Percentiles rank a stretch among this genome's conserved stretches.
Evolutionary conservation across 2,888 invertebrate species (phyloP).

Genomic region (Temnothorax rugatulus): DNA sequence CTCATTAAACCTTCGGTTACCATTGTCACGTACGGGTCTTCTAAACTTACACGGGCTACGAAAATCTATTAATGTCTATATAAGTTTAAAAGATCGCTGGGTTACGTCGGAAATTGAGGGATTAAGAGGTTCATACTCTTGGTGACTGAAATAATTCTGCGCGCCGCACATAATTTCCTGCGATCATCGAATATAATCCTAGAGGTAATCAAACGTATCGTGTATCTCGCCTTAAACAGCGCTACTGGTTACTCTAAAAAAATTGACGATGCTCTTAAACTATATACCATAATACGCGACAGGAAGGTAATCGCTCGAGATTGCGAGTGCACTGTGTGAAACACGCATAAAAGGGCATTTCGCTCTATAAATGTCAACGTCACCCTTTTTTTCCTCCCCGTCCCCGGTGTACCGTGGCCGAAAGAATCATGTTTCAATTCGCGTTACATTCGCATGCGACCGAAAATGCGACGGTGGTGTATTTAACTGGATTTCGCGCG

Average conservation of each 20-base stretch:
- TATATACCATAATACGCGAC: background rate
- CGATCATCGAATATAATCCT: constrained; percentile 9
- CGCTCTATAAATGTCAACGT: constrained; percentile 30
- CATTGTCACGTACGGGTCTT: constrained; percentile 25
- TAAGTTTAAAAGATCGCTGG: constrained; percentile 11
- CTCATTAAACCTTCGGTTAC: background rate
- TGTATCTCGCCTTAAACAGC: background rate
- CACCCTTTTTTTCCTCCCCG: constrained; percentile 44
- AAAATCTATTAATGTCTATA: constrained; percentile 18
- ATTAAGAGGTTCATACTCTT: constrained; percentile 17
- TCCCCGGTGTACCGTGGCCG: constrained; percentile 36
- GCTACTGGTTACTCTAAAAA: background rate
- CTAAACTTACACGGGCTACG: constrained; percentile 24
- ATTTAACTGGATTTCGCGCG: constrained; percentile 83
- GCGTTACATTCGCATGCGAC: constrained; percentile 60
- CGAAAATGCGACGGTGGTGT: constrained; percentile 76
- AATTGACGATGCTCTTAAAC: background rate
- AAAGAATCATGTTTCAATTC: constrained; percentile 83
- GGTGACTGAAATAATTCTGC: background rate
- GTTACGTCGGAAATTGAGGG: constrained; percentile 38
- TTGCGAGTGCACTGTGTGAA: background rate
- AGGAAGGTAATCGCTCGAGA: background rate
- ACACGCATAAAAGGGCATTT: constrained; percentile 5
- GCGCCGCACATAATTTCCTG: background rate
- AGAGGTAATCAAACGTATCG: background rate